Conservation (phyloP, 2,797 vertebrate genomes). For the Argya squamiceps region DNA sequence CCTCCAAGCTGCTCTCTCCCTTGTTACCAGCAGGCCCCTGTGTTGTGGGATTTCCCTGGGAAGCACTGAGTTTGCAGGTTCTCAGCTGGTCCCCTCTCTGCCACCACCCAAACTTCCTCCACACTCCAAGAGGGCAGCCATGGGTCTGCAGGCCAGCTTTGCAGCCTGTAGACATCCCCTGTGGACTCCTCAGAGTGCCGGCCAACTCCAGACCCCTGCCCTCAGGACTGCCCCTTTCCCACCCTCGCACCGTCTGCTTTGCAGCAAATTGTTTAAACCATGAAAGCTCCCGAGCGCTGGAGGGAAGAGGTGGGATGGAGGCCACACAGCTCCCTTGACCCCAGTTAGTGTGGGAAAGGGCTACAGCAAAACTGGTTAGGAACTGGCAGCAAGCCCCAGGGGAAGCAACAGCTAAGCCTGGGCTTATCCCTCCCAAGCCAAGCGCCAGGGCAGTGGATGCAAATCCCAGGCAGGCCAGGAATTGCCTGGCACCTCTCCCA, state of each 20-base stretch:
- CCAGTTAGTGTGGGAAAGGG: conserved; percentile 25
- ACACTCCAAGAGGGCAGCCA: rapidly evolving
- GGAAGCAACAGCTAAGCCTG: background rate
- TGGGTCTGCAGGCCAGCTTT: background rate
- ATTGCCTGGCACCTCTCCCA: conserved; percentile 14
- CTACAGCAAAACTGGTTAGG: background rate
- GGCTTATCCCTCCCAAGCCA: background rate
- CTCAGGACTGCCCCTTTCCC: background rate
- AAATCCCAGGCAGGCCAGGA: background rate
- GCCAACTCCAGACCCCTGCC: background rate
- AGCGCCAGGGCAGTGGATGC: background rate
- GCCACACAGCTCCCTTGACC: background rate
- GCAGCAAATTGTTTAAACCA: background rate
- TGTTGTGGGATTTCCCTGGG: background rate
- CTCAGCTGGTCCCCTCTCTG: background rate
- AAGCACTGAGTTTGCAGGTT: background rate
- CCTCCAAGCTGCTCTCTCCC: background rate
- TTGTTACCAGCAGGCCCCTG: rapidly evolving
- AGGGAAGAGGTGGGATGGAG: background rate
- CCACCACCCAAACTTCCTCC: background rate
- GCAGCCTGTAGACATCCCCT: background rate
- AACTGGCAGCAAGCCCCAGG: background rate
- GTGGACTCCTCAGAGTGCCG: background rate
- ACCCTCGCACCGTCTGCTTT: rapidly evolving
- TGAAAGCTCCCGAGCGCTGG: background rate